phyloP scores from a whole-genome alignment of 1,140 invertebrate genomes.

The Drosophila willistoni region DNA sequence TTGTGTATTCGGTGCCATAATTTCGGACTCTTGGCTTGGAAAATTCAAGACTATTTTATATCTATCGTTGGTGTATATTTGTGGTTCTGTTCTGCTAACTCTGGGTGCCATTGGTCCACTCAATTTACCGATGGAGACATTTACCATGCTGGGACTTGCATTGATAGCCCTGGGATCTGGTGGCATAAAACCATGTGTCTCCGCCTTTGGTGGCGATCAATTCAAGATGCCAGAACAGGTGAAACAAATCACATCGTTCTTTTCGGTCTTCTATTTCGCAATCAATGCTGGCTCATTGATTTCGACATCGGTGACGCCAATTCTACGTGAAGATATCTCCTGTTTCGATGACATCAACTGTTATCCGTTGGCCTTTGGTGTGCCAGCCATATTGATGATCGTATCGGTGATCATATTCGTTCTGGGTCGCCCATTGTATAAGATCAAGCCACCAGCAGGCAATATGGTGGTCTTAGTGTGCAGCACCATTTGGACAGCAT shows the following conservation, averaged over 20 bases:
- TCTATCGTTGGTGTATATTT: constrained; percentile 93
- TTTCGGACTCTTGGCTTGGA: constrained; percentile 92
- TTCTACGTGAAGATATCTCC: constrained; percentile 91
- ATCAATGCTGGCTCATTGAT: constrained; percentile 96
- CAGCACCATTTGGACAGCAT: constrained; percentile 90
- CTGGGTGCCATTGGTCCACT: constrained; percentile 86
- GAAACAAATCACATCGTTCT: constrained; percentile 91
- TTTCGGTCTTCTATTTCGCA: constrained; percentile 96
- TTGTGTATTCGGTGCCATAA: constrained; percentile 91
- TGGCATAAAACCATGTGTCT: constrained; percentile 98
- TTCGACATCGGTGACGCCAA: constrained; percentile 94
- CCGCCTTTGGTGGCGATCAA: constrained; percentile 98
- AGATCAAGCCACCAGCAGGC: constrained; percentile 90
- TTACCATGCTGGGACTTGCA: constrained; percentile 90
- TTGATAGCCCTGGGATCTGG: constrained; percentile 96
- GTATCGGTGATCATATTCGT: constrained; percentile 93
- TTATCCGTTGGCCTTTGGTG: constrained; percentile 95
- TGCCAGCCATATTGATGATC: constrained; percentile 94
- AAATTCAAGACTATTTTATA: constrained; percentile 94
- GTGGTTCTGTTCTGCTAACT: constrained; percentile 93
- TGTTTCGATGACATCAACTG: constrained; percentile 93
- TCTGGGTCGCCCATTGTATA: constrained; percentile 91
- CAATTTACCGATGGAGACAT: constrained; percentile 85
- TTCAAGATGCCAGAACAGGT: constrained; percentile 92
- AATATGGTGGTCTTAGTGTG: constrained; percentile 93